Conservation (phyloP, 92 coral and sea anemone genomes). For the Siderastrea radians region DNA sequence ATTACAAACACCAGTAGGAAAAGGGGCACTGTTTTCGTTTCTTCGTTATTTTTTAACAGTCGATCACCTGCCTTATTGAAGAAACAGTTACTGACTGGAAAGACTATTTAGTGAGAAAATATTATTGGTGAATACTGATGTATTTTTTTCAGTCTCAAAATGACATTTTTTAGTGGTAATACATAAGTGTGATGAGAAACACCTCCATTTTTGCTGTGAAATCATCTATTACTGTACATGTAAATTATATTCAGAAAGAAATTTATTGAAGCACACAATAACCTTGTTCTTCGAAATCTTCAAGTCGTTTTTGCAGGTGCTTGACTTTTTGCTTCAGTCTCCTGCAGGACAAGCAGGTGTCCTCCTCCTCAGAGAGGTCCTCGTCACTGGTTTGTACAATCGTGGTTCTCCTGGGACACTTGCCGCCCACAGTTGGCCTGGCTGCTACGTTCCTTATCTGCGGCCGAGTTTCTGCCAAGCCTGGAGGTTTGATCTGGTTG, state of each 20-base stretch:
- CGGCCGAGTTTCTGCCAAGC: too few relatives aligned
- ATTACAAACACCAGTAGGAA: too few relatives aligned
- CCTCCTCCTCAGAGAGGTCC: slow-evolving; percentile 5
- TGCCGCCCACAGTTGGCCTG: slow-evolving; percentile 36
- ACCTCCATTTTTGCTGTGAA: background rate
- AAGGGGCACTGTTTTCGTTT: too few relatives aligned
- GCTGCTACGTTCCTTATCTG: background rate
- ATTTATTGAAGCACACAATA: background rate
- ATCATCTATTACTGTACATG: background rate
- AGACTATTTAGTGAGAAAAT: too few relatives aligned
- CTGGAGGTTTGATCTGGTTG: background rate
- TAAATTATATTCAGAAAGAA: background rate
- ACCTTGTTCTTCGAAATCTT: slow-evolving; percentile 20
- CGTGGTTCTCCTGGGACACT: slow-evolving; percentile 31
- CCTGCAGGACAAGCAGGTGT: slow-evolving; percentile 25
- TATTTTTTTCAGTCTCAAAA: too few relatives aligned
- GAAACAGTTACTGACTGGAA: too few relatives aligned
- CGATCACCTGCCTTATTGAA: too few relatives aligned
- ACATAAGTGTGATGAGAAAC: background rate
- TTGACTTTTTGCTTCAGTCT: slow-evolving; percentile 6
- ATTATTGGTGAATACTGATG: too few relatives aligned
- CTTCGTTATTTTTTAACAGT: too few relatives aligned
- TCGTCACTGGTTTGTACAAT: background rate
- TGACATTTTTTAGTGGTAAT: too few relatives aligned
- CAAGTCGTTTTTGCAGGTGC: slow-evolving; percentile 4